Evolutionary conservation across 2,113 vertebrate genomes (phyloP).

Genomic region (Scomber japonicus): DNA sequence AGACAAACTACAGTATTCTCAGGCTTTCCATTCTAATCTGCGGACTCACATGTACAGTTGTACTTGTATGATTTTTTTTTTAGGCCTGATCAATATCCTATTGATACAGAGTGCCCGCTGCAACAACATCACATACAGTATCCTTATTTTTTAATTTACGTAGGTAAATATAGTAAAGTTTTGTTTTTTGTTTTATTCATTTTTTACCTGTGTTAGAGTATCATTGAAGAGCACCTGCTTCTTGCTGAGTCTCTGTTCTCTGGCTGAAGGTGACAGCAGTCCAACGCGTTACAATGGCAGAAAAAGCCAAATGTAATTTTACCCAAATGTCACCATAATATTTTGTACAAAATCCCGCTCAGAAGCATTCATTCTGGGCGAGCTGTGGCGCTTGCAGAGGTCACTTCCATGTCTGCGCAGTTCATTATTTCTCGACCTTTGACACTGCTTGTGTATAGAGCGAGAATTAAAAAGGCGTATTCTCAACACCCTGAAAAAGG

Average conservation of each 20-base stretch:
- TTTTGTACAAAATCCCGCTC: constrained; percentile 13
- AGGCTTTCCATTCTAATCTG: too few relatives aligned
- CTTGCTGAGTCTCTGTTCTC: constrained; percentile 4
- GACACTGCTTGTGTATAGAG: constrained; percentile 90
- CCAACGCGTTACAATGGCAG: not conserved
- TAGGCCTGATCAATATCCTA: not conserved
- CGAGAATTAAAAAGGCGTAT: constrained; percentile 86
- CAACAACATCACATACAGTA: not conserved
- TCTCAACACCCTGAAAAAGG: constrained; percentile 79
- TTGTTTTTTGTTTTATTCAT: too few relatives aligned
- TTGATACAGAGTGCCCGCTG: not conserved
- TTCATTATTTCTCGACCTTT: constrained; percentile 96
- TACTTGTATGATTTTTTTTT: not conserved
- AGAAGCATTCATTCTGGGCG: constrained; percentile 31
- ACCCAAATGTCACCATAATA: constrained; percentile 34
- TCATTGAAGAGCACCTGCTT: not conserved
- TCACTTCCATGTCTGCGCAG: constrained; percentile 93
- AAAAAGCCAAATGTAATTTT: constrained; percentile 38
- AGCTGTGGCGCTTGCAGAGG: constrained; percentile 83
- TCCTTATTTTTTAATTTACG: not conserved
- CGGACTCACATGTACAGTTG: not conserved
- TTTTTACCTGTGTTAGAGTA: not conserved
- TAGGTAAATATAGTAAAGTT: too few relatives aligned
- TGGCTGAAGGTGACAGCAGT: constrained; percentile 56
- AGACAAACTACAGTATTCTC: too few relatives aligned